Base-by-base conservation (phyloP, 2,113 vertebrate species). In the Polyodon spathula region DNA sequence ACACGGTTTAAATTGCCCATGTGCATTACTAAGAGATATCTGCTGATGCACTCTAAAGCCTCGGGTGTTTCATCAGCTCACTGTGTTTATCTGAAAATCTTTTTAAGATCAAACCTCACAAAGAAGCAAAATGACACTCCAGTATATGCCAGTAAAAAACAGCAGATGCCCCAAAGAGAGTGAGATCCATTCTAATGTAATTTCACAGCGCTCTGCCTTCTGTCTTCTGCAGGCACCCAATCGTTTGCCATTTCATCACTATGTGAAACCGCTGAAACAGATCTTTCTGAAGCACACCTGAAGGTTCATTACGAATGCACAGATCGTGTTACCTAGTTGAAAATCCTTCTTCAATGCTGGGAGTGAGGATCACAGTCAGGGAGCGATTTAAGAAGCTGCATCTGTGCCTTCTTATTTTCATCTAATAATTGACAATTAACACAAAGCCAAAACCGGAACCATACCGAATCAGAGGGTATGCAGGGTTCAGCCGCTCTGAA, bases 161-260 rank as follows among this genome's bases (percentile, higher is more conserved):
- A 16, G 38, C 46, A 40, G 37, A 40, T 12, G 8, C 14, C 43
- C 38, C 40, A 17, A 39, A n/a, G 63, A 59, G 55, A 5, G 38
- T 58, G 11, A 16, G 48, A 39, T 63, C 43, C 40, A 58, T 58
- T 63, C 51, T 37, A 40, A 41, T 15, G 38, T 40, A 51, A 54
- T 54, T 59, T 40, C 43, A 48, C 37, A 51, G 12, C 6, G 51
- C 27, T 40, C 44, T 40, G 14, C 41, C 40, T 54, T 51, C 62
- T 46, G 50, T 40, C 63, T 54, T 40, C 17, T 41, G 12, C 63
- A 54, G 63, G 40, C 54, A 51, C 57, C 57, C 44, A 39, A 54
- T 48, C 12, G 37, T 17, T 15, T 56, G 5, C 15, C 38, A 15
- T 44, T 57, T 58, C 57, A 40, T 44, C 50, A 38, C 37, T 46